Percentiles rank a stretch among this genome's conserved stretches.
Evolutionary conservation across 1,140 invertebrate genomes (phyloP).

Genomic region (Manduca sexta): DNA sequence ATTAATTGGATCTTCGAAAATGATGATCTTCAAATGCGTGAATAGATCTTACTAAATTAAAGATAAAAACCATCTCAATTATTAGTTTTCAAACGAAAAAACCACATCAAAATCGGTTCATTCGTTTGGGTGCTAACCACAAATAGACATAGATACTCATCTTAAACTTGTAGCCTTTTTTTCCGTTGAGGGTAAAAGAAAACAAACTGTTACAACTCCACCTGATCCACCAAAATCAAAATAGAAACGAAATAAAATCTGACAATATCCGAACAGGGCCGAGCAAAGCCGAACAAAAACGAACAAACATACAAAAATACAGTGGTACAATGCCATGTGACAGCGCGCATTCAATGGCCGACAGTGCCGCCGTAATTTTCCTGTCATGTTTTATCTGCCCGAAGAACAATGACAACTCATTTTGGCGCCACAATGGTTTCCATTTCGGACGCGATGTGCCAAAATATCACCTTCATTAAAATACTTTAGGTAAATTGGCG

Average conservation of each 20-base stretch:
- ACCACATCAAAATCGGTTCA: too few species aligned
- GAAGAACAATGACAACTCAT: constrained; percentile 30
- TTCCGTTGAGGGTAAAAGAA: too few species aligned
- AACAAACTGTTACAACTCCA: too few species aligned
- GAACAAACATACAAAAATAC: constrained; percentile 1
- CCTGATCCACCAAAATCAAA: too few species aligned
- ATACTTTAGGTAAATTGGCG: constrained; percentile 26
- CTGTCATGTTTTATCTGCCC: constrained; percentile 27
- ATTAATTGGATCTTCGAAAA: too few species aligned
- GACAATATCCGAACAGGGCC: not conserved
- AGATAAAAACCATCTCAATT: too few species aligned
- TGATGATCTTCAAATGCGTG: too few species aligned
- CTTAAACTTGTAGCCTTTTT: too few species aligned
- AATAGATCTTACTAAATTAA: too few species aligned
- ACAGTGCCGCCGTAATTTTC: constrained; percentile 45
- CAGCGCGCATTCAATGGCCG: constrained; percentile 45
- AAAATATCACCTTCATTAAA: constrained; percentile 50
- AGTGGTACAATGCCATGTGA: constrained; percentile 31
- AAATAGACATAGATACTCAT: too few species aligned
- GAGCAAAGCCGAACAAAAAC: constrained; percentile 7
- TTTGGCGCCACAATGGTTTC: constrained; percentile 31
- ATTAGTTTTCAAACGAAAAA: too few species aligned
- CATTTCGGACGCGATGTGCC: constrained; percentile 26
- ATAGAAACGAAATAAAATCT: constrained; percentile 1
- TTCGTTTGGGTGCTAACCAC: too few species aligned